Evolutionary conservation across 2,888 invertebrate genomes (phyloP), one percentile per base, ranked within the genome.

Genomic region (Cataglyphis altisquamis): DNA sequence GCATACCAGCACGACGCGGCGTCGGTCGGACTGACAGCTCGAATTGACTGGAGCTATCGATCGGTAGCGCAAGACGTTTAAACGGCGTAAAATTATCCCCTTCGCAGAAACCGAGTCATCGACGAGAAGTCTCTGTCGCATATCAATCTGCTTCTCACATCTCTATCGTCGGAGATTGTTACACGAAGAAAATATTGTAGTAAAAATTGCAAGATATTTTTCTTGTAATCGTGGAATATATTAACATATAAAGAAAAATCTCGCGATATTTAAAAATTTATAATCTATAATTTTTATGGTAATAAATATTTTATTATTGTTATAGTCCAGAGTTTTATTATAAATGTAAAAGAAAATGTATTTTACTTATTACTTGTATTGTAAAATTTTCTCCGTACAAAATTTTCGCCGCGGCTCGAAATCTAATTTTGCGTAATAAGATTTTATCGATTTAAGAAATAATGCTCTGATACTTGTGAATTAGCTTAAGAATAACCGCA

Each of bases 11-110:
- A 68, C 83, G 55, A 41, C 70, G 55, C 25, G 66, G 83, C 64
- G 68, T 66, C 75, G 52, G 52, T 62, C 67, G 62, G 80, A 80
- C 78, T 70, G 72, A 45, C 78, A 57, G 29, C 39, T 12, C n/a
- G n/a, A 25, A 45, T 15, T 21, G 41, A 36, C 75, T 25, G 41
- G 18, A 0, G 41, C 48, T 2, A 70, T 77, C 77, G 73, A 70
- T 72, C 70, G 72, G 41, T 60, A 45, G 57, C 72, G 15, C 52
- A 32, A 41, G 73, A 21, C 25, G 57, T 80, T 80, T 60, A 78
- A 78, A 78, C 52, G 72, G 70, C 45, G 45, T 36, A 45, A 78
- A 78, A 70, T 72, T 60, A 45, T 5, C 57, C 45, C 18, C 25
- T 41, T 70, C 3, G 78, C 57, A 41, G 55, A 57, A 57, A 77